phyloP scores from a whole-genome alignment of 1,140 invertebrate species.

The Sipha flava region DNA sequence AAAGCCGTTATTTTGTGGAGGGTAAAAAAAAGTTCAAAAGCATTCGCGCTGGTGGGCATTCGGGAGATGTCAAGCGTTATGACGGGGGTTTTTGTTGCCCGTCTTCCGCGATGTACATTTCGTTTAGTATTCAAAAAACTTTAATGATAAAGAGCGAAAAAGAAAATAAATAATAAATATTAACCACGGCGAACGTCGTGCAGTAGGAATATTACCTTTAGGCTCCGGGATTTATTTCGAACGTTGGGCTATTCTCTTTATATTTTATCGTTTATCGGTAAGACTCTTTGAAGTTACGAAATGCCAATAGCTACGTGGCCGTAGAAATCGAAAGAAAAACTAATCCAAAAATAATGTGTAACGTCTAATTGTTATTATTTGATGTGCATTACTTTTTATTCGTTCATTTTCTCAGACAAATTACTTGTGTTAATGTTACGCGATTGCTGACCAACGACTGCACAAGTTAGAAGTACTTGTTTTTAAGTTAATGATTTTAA shows the following conservation, averaged over 20 bases:
- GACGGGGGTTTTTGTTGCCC: not conserved
- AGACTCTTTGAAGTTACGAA: not conserved
- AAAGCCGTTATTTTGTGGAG: not conserved
- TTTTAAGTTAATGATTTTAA: no score
- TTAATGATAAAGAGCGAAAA: constrained; percentile 8
- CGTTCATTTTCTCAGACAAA: no score
- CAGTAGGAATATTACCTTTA: not conserved
- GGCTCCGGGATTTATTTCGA: not conserved
- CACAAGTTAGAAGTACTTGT: no score
- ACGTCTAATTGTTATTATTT: no score
- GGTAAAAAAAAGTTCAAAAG: constrained; percentile 11
- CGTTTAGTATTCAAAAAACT: constrained; percentile 14
- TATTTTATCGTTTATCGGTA: not conserved
- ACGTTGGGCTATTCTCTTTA: not conserved
- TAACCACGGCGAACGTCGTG: not conserved
- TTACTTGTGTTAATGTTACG: no score
- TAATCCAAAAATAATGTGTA: no score
- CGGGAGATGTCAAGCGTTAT: constrained; percentile 19
- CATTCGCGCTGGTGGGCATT: not conserved
- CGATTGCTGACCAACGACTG: no score
- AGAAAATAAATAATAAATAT: not conserved
- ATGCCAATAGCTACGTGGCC: no score
- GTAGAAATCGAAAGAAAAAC: no score
- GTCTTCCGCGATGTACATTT: not conserved
- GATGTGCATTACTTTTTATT: no score